A percentile compares a stretch with the other conserved stretches of the same genome.
phyloP scores from a whole-genome alignment of 2,888 invertebrate species.

The Eudasyphora cyanicolor region DNA sequence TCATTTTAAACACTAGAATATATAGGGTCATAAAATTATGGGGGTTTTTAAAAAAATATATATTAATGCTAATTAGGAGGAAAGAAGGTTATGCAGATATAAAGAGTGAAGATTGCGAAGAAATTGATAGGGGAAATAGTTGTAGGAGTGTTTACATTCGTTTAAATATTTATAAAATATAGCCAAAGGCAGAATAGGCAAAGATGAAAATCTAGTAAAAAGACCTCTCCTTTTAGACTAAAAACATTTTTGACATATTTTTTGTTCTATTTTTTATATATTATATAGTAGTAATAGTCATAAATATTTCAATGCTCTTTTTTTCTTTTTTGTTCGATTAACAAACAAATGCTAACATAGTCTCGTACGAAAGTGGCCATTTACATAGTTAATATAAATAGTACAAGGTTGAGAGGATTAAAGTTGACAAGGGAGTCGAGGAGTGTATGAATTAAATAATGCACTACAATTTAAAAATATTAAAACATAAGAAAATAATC shows the following conservation, averaged over 20 bases:
- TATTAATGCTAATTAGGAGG: slow-evolving; percentile 45
- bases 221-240: background rate
- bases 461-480: background rate
- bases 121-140: slow-evolving; percentile 7
- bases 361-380: background rate
- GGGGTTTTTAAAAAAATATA: slow-evolving; percentile 35
- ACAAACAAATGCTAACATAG: background rate
- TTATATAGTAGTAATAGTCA: too few relatives aligned
- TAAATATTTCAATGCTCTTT: background rate
- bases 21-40: slow-evolving; percentile 18
- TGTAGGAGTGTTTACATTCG: slow-evolving; percentile 26
- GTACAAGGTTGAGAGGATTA: background rate
- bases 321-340: background rate
- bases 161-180: slow-evolving; percentile 52
- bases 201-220: background rate
- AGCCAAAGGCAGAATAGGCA: slow-evolving; percentile 18
- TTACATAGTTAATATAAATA: background rate
- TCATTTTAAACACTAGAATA: slow-evolving; percentile 38
- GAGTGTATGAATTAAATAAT: background rate
- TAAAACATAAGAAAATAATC: background rate
- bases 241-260: background rate
- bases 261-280: too few relatives aligned
- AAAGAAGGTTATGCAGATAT: background rate
- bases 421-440: background rate
- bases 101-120: background rate